Evolutionary conservation across 2,888 invertebrate genomes (phyloP), one percentile per base, ranked within the genome.

Genomic region (Callyntrura guangdongensis): DNA sequence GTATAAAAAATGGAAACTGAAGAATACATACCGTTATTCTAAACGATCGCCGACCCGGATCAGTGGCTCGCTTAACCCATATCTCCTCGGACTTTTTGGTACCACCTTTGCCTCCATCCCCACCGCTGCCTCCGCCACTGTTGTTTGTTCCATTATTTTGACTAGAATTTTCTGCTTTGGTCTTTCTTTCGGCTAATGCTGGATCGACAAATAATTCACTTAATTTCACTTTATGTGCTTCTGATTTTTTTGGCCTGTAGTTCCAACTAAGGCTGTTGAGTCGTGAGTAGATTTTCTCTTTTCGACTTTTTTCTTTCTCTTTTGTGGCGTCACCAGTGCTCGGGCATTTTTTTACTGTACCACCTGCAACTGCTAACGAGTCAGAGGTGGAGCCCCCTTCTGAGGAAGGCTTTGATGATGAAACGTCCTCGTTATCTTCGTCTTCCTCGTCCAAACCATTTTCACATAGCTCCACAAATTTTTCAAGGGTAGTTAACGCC

Each of bases 71-170:
- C 49, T 92, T 92, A 27, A 94, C 93, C 93, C 93, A 94, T 61
- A 94, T 94, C 67, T 94, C 93, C 79, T 94, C 93, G 20, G 93
- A 92, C 88, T 94, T 94, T 89, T 92, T 93, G 8, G 90, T 92
- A 61, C 90, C 83, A 25, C 77, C 61, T 53, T 81, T 87, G 8
- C 79, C 81, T 27, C 64, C 81, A 25, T 20, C 77, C 17, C 27
- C 22, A 17, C 61, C 49, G 22, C 47, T 36, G 11, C 64, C 47
- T 9, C 59, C n/a, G n/a, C n/a, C n/a, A n/a, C n/a, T n/a, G n/a
- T n/a, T 22, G 14, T 49, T 85, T 27, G 81, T 59, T 85, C 89
- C 91, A 91, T 91, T 91, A 64, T 89, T 93, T 85, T 88, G 88
- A 67, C 91, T 81, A 81, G 86, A 77, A 79, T 74, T 91, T 25